Conservation (phyloP, 2,888 invertebrate species). For the Achlya flavicornis region DNA sequence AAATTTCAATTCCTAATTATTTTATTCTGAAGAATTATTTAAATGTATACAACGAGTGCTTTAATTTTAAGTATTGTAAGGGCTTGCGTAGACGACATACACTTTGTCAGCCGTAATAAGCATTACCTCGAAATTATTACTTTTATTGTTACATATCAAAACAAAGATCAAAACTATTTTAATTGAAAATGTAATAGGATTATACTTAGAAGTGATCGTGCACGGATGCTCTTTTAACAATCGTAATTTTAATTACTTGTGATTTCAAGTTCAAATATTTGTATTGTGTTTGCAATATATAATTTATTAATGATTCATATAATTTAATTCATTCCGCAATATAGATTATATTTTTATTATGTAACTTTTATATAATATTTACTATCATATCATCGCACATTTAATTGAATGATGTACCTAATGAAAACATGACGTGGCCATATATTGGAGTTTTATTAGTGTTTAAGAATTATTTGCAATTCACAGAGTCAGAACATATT, state of each 20-base stretch:
- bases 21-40: not conserved
- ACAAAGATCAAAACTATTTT: not conserved
- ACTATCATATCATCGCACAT: slow-evolving; percentile 25
- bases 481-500: slow-evolving; percentile 13
- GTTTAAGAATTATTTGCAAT: slow-evolving; percentile 26
- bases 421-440: slow-evolving; percentile 52
- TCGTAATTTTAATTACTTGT: not conserved
- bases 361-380: slow-evolving; percentile 26
- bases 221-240: not conserved
- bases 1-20: too few relatives aligned
- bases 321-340: slow-evolving; percentile 37
- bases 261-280: slow-evolving; percentile 11
- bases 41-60: not conserved
- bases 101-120: not conserved
- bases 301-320: slow-evolving; percentile 14
- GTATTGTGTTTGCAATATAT: slow-evolving; percentile 10
- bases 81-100: not conserved
- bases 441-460: slow-evolving; percentile 46
- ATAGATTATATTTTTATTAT: slow-evolving; percentile 21
- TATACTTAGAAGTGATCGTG: not conserved
- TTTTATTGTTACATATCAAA: not conserved
- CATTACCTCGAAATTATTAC: not conserved
- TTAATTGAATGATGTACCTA: slow-evolving; percentile 39
- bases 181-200: not conserved
- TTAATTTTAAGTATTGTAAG: not conserved